Evolutionary conservation across 2,797 vertebrate species (phyloP).

Genomic region (Ammospiza maritima): DNA sequence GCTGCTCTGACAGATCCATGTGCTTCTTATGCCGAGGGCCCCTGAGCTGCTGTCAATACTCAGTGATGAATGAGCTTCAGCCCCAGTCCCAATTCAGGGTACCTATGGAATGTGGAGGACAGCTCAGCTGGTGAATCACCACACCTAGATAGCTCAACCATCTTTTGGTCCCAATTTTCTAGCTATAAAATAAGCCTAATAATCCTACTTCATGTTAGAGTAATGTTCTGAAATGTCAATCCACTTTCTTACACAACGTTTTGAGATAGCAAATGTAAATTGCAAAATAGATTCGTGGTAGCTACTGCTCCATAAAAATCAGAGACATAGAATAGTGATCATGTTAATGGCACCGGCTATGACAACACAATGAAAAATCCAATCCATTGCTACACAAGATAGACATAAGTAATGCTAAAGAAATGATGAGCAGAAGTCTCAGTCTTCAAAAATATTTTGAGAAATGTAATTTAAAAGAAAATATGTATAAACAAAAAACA

Average conservation of each 20-base stretch:
- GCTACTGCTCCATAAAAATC: background rate
- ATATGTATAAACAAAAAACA: background rate
- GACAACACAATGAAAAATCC: background rate
- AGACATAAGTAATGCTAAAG: background rate
- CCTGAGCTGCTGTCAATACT: background rate
- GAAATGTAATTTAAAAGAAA: conserved; percentile 2
- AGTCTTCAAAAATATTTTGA: background rate
- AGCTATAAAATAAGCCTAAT: background rate
- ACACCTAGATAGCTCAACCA: background rate
- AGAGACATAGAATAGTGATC: background rate
- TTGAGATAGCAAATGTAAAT: background rate
- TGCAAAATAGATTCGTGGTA: background rate
- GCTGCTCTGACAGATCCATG: background rate
- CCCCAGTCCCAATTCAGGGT: background rate
- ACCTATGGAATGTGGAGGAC: background rate
- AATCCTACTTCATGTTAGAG: background rate
- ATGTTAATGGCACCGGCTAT: background rate
- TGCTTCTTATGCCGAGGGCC: rapidly evolving
- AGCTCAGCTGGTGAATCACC: background rate
- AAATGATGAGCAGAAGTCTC: background rate
- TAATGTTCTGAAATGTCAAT: background rate
- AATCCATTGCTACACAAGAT: background rate
- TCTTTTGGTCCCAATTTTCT: background rate
- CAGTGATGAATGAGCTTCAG: background rate
- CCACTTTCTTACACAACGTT: background rate